Evolutionary conservation across 2,797 vertebrate species (phyloP).

Genomic region (Xerus rutilus): DNA sequence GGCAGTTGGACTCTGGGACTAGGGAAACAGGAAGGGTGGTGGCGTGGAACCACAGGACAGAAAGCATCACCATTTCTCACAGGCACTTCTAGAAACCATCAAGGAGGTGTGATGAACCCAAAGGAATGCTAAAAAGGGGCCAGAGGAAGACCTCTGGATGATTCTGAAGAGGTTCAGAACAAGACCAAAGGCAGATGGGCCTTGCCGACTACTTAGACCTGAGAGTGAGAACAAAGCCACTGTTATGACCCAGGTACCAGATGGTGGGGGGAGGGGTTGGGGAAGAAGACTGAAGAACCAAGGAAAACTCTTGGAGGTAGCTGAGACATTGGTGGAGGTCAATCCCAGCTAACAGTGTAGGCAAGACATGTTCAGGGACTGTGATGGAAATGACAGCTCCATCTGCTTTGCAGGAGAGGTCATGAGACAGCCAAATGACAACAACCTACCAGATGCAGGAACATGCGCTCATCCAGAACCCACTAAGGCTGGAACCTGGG

Average conservation of each 20-base stretch:
- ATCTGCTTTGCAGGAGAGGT: neutral
- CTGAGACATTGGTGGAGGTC: neutral
- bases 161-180: neutral
- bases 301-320: neutral
- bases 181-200: neutral
- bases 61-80: neutral
- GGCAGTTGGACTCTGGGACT: neutral
- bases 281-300: neutral
- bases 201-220: neutral
- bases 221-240: neutral
- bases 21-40: neutral
- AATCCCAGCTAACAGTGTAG: neutral
- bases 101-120: neutral
- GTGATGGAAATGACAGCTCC: rapidly evolving
- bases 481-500: neutral
- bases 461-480: neutral
- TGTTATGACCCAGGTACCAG: neutral
- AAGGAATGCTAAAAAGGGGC: neutral
- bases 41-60: neutral
- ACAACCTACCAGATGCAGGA: neutral
- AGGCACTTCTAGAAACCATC: neutral
- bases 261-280: rapidly evolving
- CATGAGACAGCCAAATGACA: neutral
- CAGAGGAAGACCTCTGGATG: neutral
- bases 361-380: neutral